Evolutionary conservation across 1,140 invertebrate genomes (phyloP).

Genomic region (Olivierus martensii): DNA sequence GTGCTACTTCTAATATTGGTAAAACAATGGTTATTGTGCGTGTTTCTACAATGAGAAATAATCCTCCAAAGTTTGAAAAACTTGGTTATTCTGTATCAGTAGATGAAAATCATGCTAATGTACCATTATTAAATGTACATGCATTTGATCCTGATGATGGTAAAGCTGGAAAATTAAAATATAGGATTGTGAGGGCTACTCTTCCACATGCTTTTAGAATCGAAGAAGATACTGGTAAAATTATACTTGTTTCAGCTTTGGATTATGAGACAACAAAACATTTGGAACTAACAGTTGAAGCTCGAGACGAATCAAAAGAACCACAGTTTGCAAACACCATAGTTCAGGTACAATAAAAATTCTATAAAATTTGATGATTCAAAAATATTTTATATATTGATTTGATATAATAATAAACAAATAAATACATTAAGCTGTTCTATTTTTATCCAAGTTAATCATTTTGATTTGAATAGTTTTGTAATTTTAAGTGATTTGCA

Average conservation of each 20-base stretch:
- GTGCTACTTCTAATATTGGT: slow-evolving; percentile 23
- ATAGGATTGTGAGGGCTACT: slow-evolving; percentile 14
- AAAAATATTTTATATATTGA: no score
- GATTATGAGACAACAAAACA: slow-evolving; percentile 87
- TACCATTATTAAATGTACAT: slow-evolving; percentile 19
- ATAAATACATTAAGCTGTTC: no score
- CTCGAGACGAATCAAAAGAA: slow-evolving; percentile 36
- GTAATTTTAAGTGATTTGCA: no score
- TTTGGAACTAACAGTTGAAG: slow-evolving; percentile 84
- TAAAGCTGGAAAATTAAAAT: slow-evolving; percentile 17
- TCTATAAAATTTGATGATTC: no score
- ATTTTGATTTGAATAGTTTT: no score
- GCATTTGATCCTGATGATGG: slow-evolving; percentile 21
- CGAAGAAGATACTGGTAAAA: slow-evolving; percentile 76
- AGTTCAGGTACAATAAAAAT: slow-evolving; percentile 20
- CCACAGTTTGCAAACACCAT: slow-evolving; percentile 22
- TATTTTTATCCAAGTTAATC: no score
- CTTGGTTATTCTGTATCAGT: slow-evolving; percentile 22
- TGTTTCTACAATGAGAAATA: slow-evolving; percentile 21
- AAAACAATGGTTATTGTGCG: slow-evolving; percentile 20
- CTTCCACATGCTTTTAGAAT: slow-evolving; percentile 52
- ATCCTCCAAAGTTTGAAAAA: slow-evolving; percentile 23
- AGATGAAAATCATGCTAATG: slow-evolving; percentile 22
- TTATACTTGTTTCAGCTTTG: slow-evolving; percentile 78
- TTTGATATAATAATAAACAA: no score